Percentiles rank a stretch among this genome's conserved stretches.
Evolutionary conservation across 2,888 invertebrate species (phyloP).

Genomic region (Drosophila neonasuta): DNA sequence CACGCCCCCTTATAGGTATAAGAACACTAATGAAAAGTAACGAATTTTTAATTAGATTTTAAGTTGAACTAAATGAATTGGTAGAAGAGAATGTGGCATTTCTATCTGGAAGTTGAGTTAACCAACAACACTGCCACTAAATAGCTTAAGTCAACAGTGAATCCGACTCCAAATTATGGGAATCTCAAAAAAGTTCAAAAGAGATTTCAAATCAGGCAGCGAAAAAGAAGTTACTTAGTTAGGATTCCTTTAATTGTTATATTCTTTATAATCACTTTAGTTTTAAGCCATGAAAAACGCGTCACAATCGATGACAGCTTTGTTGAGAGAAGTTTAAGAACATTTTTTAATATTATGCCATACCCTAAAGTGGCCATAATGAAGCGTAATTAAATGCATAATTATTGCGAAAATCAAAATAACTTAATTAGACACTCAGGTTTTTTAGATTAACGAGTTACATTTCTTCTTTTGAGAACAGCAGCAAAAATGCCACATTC

Average conservation of each 20-base stretch:
- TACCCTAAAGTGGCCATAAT: slow-evolving; percentile 22
- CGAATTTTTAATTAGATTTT: slow-evolving; percentile 24
- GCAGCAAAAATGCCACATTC: slow-evolving; percentile 49
- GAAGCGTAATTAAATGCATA: slow-evolving; percentile 9
- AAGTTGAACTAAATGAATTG: slow-evolving; percentile 10
- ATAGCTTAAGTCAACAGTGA: slow-evolving; percentile 4
- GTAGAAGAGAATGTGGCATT: slow-evolving; percentile 43
- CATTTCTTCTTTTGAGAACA: background rate
- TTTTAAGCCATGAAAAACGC: background rate
- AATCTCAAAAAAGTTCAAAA: background rate
- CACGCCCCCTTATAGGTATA: slow-evolving; percentile 21
- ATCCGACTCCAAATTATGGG: too few species aligned
- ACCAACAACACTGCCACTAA: slow-evolving; percentile 47
- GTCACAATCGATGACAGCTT: slow-evolving; percentile 1
- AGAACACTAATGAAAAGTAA: slow-evolving; percentile 21
- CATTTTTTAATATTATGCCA: slow-evolving; percentile 13
- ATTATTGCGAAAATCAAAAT: slow-evolving; percentile 5
- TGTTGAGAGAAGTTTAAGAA: slow-evolving; percentile 2
- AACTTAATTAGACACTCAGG: slow-evolving; percentile 59
- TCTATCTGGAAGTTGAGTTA: slow-evolving; percentile 17
- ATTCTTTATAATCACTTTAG: background rate
- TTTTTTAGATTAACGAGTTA: slow-evolving; percentile 39
- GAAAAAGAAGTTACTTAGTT: background rate
- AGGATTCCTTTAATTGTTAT: background rate
- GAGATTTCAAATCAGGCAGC: background rate